Percentiles rank a stretch among this genome's conserved stretches.
These are phyloP conservation scores for Sclerurus mexicanus DNA, from an alignment of 2,113 vertebrate genomes.

Conservation along the genomic window DNA sequence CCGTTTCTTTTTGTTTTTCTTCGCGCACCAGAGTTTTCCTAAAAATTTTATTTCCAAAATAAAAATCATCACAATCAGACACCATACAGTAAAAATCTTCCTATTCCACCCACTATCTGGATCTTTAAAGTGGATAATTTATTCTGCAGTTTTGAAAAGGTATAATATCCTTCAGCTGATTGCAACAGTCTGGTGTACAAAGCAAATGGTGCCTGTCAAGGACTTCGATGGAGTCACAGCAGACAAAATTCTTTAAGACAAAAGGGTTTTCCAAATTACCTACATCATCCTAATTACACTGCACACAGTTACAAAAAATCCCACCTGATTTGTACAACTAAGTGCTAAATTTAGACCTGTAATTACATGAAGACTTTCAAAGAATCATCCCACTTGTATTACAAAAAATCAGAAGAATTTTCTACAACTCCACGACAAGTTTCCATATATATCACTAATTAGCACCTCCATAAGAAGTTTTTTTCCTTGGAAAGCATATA, in stretches of 20 bases:
- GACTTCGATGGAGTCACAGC: background rate
- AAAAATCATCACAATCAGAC: constrained; percentile 20
- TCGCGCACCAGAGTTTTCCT: constrained; percentile 93
- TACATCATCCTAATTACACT: background rate
- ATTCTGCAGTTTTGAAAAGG: background rate
- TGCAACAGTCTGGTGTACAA: background rate
- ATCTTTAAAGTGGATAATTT: background rate
- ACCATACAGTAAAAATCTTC: background rate
- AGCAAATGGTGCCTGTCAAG: background rate
- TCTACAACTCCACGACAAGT: background rate
- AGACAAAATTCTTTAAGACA: background rate
- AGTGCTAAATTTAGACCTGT: background rate
- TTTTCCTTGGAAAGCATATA: background rate
- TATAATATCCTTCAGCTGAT: background rate
- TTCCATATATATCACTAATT: background rate
- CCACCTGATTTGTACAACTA: fast-evolving
- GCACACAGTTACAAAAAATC: background rate
- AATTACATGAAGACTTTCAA: background rate
- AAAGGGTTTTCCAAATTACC: background rate
- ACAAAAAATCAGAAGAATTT: background rate
- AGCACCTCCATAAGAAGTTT: background rate
- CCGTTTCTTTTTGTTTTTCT: constrained; percentile 92
- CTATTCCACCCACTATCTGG: background rate
- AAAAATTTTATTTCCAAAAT: background rate
- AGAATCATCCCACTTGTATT: background rate